Evolutionary conservation across 2,888 invertebrate species (phyloP).

Genomic region (Holacanthella duospinosa): DNA sequence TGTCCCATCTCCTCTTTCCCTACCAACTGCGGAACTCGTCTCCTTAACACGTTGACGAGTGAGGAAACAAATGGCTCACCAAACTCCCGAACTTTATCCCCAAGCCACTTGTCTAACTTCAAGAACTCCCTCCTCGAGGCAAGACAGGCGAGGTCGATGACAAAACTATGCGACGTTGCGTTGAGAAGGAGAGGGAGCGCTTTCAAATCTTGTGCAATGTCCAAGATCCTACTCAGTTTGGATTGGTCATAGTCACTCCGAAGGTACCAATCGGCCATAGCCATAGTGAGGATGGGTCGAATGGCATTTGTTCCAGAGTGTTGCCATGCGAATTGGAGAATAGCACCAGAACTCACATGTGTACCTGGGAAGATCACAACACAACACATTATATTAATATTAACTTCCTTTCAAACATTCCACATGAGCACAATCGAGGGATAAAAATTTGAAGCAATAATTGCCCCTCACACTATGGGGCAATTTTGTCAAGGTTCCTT

Average conservation of each 20-base stretch:
- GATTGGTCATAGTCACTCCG: slow-evolving; percentile 80
- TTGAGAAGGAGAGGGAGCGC: slow-evolving; percentile 84
- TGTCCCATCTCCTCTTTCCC: slow-evolving; percentile 64
- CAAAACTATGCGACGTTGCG: slow-evolving; percentile 84
- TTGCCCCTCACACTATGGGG: too few species aligned
- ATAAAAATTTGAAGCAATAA: too few species aligned
- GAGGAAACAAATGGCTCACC: slow-evolving; percentile 80
- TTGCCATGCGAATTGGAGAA: slow-evolving; percentile 86
- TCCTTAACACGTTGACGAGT: slow-evolving; percentile 71
- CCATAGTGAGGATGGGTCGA: slow-evolving; percentile 79
- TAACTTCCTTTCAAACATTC: too few species aligned
- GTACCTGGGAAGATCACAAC: slow-evolving; percentile 88
- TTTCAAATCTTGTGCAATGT: slow-evolving; percentile 84
- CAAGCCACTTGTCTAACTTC: slow-evolving; percentile 95
- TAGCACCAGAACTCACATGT: slow-evolving; percentile 93
- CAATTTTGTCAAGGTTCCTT: too few species aligned
- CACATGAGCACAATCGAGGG: too few species aligned
- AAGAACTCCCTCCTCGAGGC: slow-evolving; percentile 94
- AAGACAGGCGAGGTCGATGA: slow-evolving; percentile 93
- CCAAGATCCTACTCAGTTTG: slow-evolving; percentile 82
- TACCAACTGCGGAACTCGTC: slow-evolving; percentile 78
- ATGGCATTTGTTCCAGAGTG: slow-evolving; percentile 51
- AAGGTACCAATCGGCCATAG: slow-evolving; percentile 96
- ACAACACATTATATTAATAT: too few species aligned
- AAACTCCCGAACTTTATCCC: slow-evolving; percentile 92